phyloP scores from a whole-genome alignment of 2,113 vertebrate species.

The Tiliqua scincoides region DNA sequence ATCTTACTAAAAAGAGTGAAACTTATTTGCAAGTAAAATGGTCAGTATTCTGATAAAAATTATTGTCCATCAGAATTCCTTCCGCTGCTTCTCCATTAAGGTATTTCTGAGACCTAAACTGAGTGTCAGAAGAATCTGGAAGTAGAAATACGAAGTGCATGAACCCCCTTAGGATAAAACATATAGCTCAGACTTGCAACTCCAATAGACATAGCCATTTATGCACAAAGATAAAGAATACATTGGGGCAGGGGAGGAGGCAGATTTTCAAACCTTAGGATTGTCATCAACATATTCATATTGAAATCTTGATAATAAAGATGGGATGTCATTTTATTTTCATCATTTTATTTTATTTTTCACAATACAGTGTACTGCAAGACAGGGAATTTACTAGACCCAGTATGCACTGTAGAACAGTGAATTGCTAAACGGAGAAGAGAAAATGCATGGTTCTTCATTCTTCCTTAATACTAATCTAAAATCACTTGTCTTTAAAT shows the following conservation, averaged over 20 bases:
- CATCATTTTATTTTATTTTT: neutral
- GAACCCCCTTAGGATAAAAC: constrained; percentile 49
- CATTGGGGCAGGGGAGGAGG: neutral
- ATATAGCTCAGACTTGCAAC: constrained; percentile 16
- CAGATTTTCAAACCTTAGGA: neutral
- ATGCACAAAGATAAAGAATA: neutral
- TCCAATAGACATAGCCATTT: constrained; percentile 13
- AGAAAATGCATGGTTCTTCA: neutral
- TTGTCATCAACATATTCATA: neutral
- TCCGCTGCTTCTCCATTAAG: constrained; percentile 44
- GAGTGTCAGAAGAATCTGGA: constrained; percentile 49
- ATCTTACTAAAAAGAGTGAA: neutral
- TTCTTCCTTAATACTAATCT: neutral
- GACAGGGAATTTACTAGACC: no score
- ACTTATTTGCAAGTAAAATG: neutral
- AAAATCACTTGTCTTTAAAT: neutral
- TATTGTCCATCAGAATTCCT: constrained; percentile 43
- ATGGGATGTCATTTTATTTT: fast-evolving
- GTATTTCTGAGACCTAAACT: constrained; percentile 42
- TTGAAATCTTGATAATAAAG: fast-evolving
- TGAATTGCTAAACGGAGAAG: no score
- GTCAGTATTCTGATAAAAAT: constrained; percentile 14
- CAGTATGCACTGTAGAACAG: no score
- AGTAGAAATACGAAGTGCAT: constrained; percentile 21
- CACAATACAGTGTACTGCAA: no score